A percentile compares a stretch with the other conserved stretches of the same genome.
These are phyloP conservation scores for Hydropotes inermis DNA, from an alignment of 2,113 vertebrate genomes.

Conservation along the genomic window DNA sequence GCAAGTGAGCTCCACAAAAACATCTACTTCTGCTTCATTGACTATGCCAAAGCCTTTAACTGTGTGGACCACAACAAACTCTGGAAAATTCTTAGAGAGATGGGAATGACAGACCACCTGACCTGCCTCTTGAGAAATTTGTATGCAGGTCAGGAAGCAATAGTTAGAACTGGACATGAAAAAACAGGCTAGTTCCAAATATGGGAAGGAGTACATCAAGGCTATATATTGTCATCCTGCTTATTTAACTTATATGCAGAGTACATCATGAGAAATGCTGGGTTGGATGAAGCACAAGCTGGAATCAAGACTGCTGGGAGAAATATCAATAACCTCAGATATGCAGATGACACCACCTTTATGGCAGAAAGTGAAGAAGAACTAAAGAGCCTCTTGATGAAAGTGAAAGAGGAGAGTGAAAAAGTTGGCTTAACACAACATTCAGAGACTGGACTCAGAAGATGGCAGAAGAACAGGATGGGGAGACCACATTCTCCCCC, in stretches of 20 bases:
- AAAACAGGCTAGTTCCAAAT: neutral
- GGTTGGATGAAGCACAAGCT: neutral
- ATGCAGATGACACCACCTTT: too few relatives aligned
- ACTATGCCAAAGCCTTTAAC: neutral
- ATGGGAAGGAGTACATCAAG: rapidly evolving
- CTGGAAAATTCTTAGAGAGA: neutral
- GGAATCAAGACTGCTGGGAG: too few relatives aligned
- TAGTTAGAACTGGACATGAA: neutral
- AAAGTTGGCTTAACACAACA: too few relatives aligned
- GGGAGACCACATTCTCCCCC: neutral
- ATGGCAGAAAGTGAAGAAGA: too few relatives aligned
- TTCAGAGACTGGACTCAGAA: neutral
- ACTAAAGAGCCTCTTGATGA: too few relatives aligned
- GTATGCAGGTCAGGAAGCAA: neutral
- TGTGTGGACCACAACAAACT: neutral
- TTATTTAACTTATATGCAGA: neutral
- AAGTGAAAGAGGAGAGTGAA: too few relatives aligned
- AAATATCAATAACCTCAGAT: too few relatives aligned
- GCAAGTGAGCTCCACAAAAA: neutral
- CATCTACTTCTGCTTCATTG: neutral
- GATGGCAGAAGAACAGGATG: neutral
- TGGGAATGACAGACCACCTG: neutral
- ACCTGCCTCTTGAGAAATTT: neutral
- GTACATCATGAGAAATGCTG: neutral
- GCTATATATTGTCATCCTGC: neutral